These are phyloP conservation scores for Eumacrocentrus americanus DNA, from an alignment of 2,888 invertebrate genomes.

Conservation along the genomic window DNA sequence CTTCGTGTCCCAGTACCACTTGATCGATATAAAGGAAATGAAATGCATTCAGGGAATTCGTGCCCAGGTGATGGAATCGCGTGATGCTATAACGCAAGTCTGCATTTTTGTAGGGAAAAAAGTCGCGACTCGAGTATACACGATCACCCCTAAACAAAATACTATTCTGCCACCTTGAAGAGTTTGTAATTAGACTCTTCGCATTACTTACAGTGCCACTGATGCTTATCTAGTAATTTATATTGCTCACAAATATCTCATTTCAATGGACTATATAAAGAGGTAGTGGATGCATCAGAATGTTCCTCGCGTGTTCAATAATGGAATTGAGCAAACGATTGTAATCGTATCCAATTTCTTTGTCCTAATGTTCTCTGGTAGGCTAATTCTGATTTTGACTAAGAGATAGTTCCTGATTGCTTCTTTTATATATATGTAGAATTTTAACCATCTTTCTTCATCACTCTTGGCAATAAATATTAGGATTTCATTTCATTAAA, in stretches of 20 bases:
- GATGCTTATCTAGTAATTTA: background rate
- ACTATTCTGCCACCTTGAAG: background rate
- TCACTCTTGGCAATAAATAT: too few relatives aligned
- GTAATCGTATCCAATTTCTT: background rate
- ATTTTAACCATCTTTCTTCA: too few relatives aligned
- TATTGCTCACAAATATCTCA: background rate
- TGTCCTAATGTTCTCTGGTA: background rate
- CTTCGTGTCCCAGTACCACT: background rate
- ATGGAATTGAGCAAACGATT: background rate
- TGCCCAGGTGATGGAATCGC: conserved; percentile 16
- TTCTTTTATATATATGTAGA: too few relatives aligned
- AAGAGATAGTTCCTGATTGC: too few relatives aligned
- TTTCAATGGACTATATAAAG: background rate
- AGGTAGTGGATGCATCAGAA: background rate
- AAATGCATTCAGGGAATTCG: conserved; percentile 6
- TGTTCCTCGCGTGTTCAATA: background rate
- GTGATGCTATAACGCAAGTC: conserved; percentile 4
- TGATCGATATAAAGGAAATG: conserved; percentile 11
- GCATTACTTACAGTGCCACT: background rate
- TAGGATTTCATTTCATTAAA: too few relatives aligned
- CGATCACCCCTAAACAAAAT: background rate
- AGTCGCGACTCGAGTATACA: too few relatives aligned
- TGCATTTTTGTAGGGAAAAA: conserved; percentile 2
- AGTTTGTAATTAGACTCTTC: background rate
- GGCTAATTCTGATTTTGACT: background rate